A percentile compares a stretch with the other conserved stretches of the same genome.
Conservation (phyloP, 2,113 vertebrate species). For the Rhea americana region DNA sequence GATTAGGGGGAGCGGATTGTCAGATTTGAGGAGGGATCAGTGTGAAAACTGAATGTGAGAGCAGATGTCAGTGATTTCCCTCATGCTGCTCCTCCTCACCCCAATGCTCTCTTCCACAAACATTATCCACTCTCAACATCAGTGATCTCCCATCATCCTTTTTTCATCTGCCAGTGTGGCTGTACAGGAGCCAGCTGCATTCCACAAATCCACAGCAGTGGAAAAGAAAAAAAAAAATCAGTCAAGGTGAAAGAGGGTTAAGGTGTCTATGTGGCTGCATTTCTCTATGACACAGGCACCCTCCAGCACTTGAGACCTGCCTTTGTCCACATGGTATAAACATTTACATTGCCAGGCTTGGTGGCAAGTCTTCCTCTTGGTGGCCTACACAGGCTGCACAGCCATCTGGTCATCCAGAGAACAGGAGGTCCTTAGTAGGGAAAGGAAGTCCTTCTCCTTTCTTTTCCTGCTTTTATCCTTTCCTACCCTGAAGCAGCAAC, state of each 20-base stretch:
- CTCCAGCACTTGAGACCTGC: accelerated
- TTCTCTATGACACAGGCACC: neutral
- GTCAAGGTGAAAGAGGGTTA: slow-evolving; percentile 71
- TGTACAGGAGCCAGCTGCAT: slow-evolving; percentile 56
- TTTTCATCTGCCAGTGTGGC: slow-evolving; percentile 70
- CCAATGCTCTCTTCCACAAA: neutral
- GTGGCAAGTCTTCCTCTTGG: neutral
- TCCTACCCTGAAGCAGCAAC: accelerated
- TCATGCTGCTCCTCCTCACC: neutral
- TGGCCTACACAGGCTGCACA: neutral
- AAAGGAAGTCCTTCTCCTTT: neutral
- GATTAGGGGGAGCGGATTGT: slow-evolving; percentile 80
- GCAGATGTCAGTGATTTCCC: slow-evolving; percentile 84
- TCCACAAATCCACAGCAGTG: slow-evolving; percentile 57
- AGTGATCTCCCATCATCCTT: slow-evolving; percentile 74
- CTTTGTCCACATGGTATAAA: neutral
- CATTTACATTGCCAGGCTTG: neutral
- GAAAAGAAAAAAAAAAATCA: neutral
- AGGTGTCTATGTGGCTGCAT: slow-evolving; percentile 29
- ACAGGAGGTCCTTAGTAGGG: neutral
- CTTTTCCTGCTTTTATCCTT: neutral
- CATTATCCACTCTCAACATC: slow-evolving; percentile 77
- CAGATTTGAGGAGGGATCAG: slow-evolving; percentile 70
- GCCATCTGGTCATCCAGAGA: neutral
- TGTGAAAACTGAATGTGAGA: slow-evolving; percentile 78